Conservation (phyloP, 2,888 invertebrate genomes). For the Eremobia ochroleuca region DNA sequence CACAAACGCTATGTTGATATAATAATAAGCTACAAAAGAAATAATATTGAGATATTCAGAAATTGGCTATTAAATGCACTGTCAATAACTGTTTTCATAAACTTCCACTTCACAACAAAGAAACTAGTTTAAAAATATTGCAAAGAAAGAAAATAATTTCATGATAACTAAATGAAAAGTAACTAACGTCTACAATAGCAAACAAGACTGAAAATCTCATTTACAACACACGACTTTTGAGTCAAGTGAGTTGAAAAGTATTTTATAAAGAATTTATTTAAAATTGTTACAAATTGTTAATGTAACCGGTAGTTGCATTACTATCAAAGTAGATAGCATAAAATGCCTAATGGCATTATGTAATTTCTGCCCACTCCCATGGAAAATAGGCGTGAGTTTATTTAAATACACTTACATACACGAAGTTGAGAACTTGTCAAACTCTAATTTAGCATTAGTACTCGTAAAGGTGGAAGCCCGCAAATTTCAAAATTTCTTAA, state of each 20-base stretch:
- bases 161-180: slow-evolving; percentile 61
- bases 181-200: slow-evolving; percentile 70
- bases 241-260: not conserved
- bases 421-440: not conserved
- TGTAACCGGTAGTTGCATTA: not conserved
- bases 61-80: not conserved
- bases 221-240: slow-evolving; percentile 66
- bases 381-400: no score
- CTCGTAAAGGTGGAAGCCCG: not conserved
- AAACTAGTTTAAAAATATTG: slow-evolving; percentile 30
- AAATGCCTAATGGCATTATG: not conserved
- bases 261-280: not conserved
- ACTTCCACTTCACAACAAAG: not conserved
- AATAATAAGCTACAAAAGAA: not conserved
- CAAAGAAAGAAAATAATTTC: slow-evolving; percentile 56
- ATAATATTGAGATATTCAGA: not conserved
- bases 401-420: not conserved
- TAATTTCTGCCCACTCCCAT: not conserved
- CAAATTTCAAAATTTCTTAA: not conserved
- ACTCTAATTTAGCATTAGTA: not conserved
- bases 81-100: not conserved
- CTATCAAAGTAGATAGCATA: no score
- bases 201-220: slow-evolving; percentile 67
- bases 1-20: fast-evolving
- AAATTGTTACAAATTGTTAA: no score